Percentiles rank a stretch among this genome's conserved stretches.
Conservation (phyloP, 2,888 invertebrate species). For the Byasa hedistus region DNA sequence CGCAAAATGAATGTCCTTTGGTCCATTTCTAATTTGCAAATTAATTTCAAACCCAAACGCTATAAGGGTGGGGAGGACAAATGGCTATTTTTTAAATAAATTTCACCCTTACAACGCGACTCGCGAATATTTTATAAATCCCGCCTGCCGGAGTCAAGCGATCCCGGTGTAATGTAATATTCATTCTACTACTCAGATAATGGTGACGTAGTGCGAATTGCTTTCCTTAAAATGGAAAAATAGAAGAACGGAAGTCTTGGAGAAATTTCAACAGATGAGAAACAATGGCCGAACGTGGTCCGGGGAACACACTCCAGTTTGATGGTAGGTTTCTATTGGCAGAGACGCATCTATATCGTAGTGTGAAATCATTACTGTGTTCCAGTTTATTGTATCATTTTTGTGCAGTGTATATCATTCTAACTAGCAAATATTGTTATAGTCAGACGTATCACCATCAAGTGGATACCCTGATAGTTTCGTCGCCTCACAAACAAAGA, state of each 20-base stretch:
- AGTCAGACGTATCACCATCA: too few relatives aligned
- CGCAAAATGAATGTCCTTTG: conserved; percentile 9
- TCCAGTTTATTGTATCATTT: too few relatives aligned
- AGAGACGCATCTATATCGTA: too few relatives aligned
- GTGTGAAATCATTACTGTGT: too few relatives aligned
- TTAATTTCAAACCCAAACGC: conserved; percentile 11
- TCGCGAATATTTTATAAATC: conserved; percentile 13
- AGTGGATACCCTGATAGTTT: too few relatives aligned
- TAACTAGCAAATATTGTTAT: too few relatives aligned
- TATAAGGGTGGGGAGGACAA: conserved; percentile 5
- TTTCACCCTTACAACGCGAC: conserved; percentile 8
- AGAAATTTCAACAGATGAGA: too few relatives aligned
- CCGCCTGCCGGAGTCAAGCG: conserved; percentile 4
- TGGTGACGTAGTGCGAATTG: conserved; percentile 9
- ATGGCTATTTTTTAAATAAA: conserved; percentile 8
- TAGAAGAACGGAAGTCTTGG: neutral
- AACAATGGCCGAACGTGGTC: too few relatives aligned
- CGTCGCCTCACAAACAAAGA: too few relatives aligned
- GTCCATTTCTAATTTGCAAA: conserved; percentile 25
- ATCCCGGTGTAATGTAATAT: conserved; percentile 9
- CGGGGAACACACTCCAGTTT: too few relatives aligned
- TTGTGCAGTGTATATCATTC: too few relatives aligned
- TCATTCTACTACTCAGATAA: conserved; percentile 23
- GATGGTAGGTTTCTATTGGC: too few relatives aligned
- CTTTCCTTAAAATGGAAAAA: conserved; percentile 10